Evolutionary conservation across 1,140 invertebrate genomes (phyloP).

Genomic region (Gonatopus flavifemur): DNA sequence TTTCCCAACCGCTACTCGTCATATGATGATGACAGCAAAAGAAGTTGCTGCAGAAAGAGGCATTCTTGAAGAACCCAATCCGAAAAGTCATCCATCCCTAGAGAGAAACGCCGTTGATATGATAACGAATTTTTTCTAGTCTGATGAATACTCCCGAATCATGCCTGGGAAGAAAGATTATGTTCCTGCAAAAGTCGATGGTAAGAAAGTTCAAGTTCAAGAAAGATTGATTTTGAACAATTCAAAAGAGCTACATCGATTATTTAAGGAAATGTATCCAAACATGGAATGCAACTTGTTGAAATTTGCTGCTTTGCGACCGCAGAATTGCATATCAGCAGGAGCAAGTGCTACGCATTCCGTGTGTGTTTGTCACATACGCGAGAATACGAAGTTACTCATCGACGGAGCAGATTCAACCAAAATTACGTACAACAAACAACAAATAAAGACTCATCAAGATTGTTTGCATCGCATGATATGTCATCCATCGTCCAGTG

Average conservation of each 20-base stretch:
- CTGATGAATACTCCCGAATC: too few species aligned
- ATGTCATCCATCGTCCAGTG: constrained; percentile 11
- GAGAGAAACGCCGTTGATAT: too few species aligned
- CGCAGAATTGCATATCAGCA: constrained; percentile 25
- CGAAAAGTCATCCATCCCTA: too few species aligned
- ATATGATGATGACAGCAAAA: too few species aligned
- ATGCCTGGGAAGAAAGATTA: too few species aligned
- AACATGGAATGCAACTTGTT: constrained; percentile 23
- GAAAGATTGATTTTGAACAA: constrained; percentile 18
- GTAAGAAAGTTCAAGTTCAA: constrained; percentile 13
- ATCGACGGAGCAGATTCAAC: constrained; percentile 13
- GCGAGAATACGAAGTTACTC: constrained; percentile 31
- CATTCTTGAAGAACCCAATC: too few species aligned
- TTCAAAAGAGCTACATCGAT: constrained; percentile 9
- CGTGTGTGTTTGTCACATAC: constrained; percentile 27
- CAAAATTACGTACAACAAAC: constrained; percentile 10
- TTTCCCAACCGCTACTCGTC: too few species aligned
- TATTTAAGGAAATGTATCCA: constrained; percentile 8
- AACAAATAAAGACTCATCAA: constrained; percentile 8
- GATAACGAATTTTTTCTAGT: too few species aligned
- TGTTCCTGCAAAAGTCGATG: constrained; percentile 10
- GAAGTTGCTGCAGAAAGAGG: too few species aligned
- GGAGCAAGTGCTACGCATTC: constrained; percentile 22
- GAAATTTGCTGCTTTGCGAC: constrained; percentile 23
- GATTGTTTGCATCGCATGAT: constrained; percentile 16